phyloP scores from a whole-genome alignment of 2,113 vertebrate genomes.

The Eudorcas thomsonii region DNA sequence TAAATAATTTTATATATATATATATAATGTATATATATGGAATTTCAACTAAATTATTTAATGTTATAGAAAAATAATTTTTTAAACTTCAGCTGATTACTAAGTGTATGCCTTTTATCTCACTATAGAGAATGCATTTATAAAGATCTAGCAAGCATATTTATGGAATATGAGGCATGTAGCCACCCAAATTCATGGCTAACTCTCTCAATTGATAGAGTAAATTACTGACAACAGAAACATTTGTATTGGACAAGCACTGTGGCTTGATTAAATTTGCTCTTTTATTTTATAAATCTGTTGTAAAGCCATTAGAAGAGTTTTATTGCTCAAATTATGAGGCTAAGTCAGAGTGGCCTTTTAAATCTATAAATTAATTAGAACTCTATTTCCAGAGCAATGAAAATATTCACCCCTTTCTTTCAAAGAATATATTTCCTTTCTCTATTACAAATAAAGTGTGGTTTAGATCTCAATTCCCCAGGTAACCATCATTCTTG shows the following conservation, averaged over 20 bases:
- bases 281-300: slow-evolving; percentile 61
- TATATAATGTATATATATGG: neutral
- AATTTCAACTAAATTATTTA: neutral
- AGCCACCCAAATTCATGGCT: slow-evolving; percentile 28
- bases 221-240: slow-evolving; percentile 62
- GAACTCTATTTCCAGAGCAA: slow-evolving; percentile 55
- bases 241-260: slow-evolving; percentile 1
- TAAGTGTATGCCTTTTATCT: slow-evolving; percentile 51
- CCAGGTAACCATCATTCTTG: slow-evolving; percentile 9
- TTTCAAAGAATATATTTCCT: slow-evolving; percentile 40
- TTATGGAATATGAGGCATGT: slow-evolving; percentile 23
- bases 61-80: neutral
- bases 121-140: slow-evolving; percentile 30
- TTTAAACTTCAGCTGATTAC: neutral
- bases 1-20: neutral
- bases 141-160: slow-evolving; percentile 18
- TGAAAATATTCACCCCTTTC: slow-evolving; percentile 7
- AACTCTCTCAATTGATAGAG: slow-evolving; percentile 25
- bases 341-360: slow-evolving; percentile 53
- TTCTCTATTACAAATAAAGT: slow-evolving; percentile 59
- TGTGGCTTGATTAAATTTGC: slow-evolving; percentile 49
- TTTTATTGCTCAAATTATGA: slow-evolving; percentile 66
- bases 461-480: slow-evolving; percentile 54
- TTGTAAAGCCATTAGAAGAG: slow-evolving; percentile 55
- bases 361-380: slow-evolving; percentile 70